Base-by-base conservation (phyloP, 2,113 vertebrate species). In the Aptenodytes forsteri region DNA sequence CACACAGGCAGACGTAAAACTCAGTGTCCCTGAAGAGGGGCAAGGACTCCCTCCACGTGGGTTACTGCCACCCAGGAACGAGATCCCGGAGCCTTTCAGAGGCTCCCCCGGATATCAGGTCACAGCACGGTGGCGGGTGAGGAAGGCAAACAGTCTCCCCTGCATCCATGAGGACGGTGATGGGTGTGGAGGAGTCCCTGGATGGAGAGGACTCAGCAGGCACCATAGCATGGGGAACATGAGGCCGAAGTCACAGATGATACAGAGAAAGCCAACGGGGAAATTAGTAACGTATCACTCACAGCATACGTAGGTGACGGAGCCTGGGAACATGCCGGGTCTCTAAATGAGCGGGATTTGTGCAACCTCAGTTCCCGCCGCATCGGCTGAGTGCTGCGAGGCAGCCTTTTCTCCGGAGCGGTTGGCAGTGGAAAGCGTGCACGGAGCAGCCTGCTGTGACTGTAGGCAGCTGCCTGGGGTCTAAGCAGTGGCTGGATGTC, bases 91-190 rank as follows among this genome's bases (percentile, higher is more conserved):
- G 52, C 30, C 25, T 71, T 90, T 58, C 40, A 52, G 38, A 78
- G 46, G 16, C 46, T 89, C 22, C 11, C 26, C 18, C 1, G 1
- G 25, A 2, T 40, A 56, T 23, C 36, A 6, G 50, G 19, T 21
- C 15, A 23, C n/a, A 83, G 62, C 50, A 25, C 23, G 20, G 56
- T 1, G 0, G 23, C 0, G 6, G 23, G n/a, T 0, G 0, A 69
- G 58, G 36, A 56, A 50, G 6, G 34, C 72, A 62, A 73, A 80
- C 27, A 49, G 23, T 49, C 19, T 47, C 30, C 11, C 18, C 44
- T 66, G 42, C 17, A 16, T 25, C 56, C 0, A 0, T 66, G 47
- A 58, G 42, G 69, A 58, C 46, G 42, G 18, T 20, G 50, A 49
- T 10, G 38, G 52, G 6, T 25, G 20, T 8, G 38, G 36, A 76